Percentiles rank a stretch among this genome's conserved stretches.
Conservation (phyloP, 1,140 invertebrate species). For the Dolichoris vasculosae region DNA sequence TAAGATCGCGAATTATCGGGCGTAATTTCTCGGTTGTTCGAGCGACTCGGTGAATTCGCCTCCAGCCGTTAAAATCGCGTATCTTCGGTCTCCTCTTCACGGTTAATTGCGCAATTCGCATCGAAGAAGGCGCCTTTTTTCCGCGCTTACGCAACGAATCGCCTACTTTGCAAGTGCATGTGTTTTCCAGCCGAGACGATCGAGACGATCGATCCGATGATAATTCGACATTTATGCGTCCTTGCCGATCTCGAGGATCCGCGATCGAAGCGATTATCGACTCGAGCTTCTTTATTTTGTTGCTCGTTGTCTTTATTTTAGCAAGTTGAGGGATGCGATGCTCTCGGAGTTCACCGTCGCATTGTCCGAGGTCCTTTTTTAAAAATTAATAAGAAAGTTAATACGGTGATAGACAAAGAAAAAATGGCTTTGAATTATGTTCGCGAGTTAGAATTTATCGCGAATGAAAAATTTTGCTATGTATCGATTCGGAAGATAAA, state of each 20-base stretch:
- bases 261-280: neutral
- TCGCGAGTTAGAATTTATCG: neutral
- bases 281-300: neutral
- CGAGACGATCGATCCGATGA: slow-evolving; percentile 10
- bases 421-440: neutral
- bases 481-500: neutral
- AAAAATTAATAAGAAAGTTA: no score
- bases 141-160: slow-evolving; percentile 38
- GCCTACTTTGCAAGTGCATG: neutral
- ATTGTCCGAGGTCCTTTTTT: no score
- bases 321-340: neutral
- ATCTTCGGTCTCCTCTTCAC: neutral
- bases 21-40: slow-evolving; percentile 14
- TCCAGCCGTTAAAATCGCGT: slow-evolving; percentile 26
- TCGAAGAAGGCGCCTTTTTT: slow-evolving; percentile 26
- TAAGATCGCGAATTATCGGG: slow-evolving; percentile 19
- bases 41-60: slow-evolving; percentile 1
- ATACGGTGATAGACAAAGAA: no score
- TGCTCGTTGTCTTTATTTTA: neutral
- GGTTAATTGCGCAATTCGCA: slow-evolving; percentile 33
- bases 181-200: slow-evolving; percentile 1
- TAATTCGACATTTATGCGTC: slow-evolving; percentile 35
- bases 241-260: slow-evolving; percentile 27
- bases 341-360: no score
- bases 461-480: neutral